These are phyloP conservation scores for Antrozous pallidus DNA, from an alignment of 2,797 vertebrate genomes.

Conservation along the genomic window DNA sequence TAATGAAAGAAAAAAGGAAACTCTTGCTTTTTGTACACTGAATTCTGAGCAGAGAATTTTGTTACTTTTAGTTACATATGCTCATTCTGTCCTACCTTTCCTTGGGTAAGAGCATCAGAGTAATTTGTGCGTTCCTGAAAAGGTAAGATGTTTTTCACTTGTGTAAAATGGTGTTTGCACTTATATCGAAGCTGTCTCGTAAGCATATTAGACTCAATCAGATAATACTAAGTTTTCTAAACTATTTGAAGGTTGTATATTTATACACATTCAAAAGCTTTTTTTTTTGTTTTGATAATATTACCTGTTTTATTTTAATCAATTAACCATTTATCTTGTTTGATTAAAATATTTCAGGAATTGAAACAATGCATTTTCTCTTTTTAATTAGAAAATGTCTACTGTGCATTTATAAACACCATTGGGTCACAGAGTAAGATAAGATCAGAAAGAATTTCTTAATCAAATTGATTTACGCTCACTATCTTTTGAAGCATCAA, in stretches of 20 bases:
- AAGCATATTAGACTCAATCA: not conserved
- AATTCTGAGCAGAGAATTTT: not conserved
- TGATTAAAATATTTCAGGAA: slow-evolving; percentile 39
- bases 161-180: not conserved
- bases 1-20: not conserved
- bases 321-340: not conserved
- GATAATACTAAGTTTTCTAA: not conserved
- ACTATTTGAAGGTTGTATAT: not conserved
- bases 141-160: not conserved
- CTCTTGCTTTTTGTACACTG: not conserved
- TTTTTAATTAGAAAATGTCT: not conserved
- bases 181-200: not conserved
- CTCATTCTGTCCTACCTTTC: not conserved
- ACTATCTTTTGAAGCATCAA: slow-evolving; percentile 8
- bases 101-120: not conserved
- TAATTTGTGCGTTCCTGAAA: not conserved
- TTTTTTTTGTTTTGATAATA: not conserved
- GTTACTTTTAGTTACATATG: not conserved
- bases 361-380: not conserved
- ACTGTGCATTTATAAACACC: not conserved
- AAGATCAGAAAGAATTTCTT: slow-evolving; percentile 14
- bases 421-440: not conserved
- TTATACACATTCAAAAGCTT: not conserved
- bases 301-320: not conserved
- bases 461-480: not conserved